Evolutionary conservation across 2,797 vertebrate genomes (phyloP), one percentile per base, ranked within the genome.

Genomic region (Denticeps clupeoides): DNA sequence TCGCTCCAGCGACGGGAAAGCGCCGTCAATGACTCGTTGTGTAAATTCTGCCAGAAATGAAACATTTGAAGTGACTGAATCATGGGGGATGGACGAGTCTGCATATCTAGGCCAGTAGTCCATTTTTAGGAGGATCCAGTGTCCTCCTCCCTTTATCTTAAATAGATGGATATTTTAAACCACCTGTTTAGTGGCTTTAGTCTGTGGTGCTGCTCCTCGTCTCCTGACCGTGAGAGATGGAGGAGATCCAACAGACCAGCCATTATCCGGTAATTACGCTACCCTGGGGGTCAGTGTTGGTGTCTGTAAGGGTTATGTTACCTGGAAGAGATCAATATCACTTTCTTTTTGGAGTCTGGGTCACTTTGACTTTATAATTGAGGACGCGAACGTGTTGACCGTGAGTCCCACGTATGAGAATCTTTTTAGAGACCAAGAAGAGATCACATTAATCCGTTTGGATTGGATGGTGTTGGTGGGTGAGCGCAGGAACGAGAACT

Each of bases 241-340:
- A 37, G 45, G 23, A 28, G 44, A 9, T 51, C 42, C 10, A 49
- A 69, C 59, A 62, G 54, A 50, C 53, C 45, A 43, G 35, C 59
- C 29, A 60, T 54, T 62, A 60, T 57, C 55, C 53, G 46, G 63
- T 72, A 70, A 63, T 73, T 68, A 63, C 54, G 49, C 42, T 13
- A 19, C 35, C 46, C 53, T 51, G 4, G 12, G 23, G 56, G 62
- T 53, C 71, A 71, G 61, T 70, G 69, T 46, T 60, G 27, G 4
- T 37, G 44, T 61, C 62, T 32, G 19, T 46, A 28, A n/a, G 1
- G 27, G 33, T 47, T 16, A 11, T 6, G 22, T 35, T 47, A 37
- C 23, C 3, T 27, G 23, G 11, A n/a, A 25, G 12, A 41, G 41
- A 45, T 31, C 35, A 57, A 22, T 35, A 16, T 19, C 35, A 38